phyloP scores from a whole-genome alignment of 1,140 invertebrate genomes.

The Ylistrum balloti region DNA sequence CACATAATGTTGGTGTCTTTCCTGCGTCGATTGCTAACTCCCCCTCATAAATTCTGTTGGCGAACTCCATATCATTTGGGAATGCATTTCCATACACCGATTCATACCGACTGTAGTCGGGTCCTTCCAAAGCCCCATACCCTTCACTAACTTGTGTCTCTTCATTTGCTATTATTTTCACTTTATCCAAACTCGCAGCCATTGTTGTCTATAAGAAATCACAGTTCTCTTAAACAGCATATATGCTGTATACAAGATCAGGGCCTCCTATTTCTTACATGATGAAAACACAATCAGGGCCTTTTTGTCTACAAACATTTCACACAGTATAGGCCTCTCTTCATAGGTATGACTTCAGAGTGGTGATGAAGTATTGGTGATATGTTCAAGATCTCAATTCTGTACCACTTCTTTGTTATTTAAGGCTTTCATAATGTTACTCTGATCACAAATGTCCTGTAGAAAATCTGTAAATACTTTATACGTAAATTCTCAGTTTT shows the following conservation, averaged over 20 bases:
- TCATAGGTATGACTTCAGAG: no score
- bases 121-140: slow-evolving; percentile 44
- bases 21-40: slow-evolving; percentile 97
- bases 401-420: no score
- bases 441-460: no score
- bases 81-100: slow-evolving; percentile 71
- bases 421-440: no score
- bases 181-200: slow-evolving; percentile 46
- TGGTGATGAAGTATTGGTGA: no score
- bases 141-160: slow-evolving; percentile 46
- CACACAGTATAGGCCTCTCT: no score
- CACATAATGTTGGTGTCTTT: slow-evolving; percentile 96
- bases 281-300: background rate
- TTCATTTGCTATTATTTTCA: slow-evolving; percentile 49
- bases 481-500: no score
- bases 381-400: no score
- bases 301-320: background rate
- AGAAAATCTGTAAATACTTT: no score
- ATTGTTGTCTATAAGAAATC: slow-evolving; percentile 1
- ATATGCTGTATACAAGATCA: background rate
- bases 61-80: slow-evolving; percentile 88
- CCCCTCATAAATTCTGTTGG: slow-evolving; percentile 93
- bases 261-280: background rate
- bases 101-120: slow-evolving; percentile 55
- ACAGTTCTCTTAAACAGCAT: background rate